phyloP scores from a whole-genome alignment of 2,113 vertebrate genomes.

The Lagopus leucura region DNA sequence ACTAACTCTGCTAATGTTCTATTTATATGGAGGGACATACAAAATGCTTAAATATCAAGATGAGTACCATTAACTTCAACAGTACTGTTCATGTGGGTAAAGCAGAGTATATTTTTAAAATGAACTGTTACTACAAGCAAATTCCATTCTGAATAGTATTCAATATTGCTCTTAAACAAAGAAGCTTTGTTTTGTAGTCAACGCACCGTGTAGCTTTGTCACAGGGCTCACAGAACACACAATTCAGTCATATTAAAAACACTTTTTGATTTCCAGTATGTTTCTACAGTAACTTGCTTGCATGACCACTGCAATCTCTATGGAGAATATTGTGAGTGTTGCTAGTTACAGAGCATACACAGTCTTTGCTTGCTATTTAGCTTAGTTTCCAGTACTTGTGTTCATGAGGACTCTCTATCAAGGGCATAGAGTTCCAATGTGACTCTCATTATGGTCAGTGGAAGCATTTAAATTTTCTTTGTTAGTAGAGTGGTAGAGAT shows the following conservation, averaged over 20 bases:
- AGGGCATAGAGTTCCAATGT: background rate
- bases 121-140: background rate
- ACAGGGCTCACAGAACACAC: background rate
- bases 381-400: slow-evolving; percentile 2
- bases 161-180: background rate
- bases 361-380: background rate
- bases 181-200: background rate
- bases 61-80: background rate
- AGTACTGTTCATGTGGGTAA: background rate
- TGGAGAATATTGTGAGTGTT: background rate
- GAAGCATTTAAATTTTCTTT: background rate
- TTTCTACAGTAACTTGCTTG: background rate
- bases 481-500: background rate
- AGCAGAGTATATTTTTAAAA: background rate
- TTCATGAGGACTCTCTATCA: slow-evolving; percentile 1
- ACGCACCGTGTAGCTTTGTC: background rate
- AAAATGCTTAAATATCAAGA: background rate
- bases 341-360: background rate
- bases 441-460: background rate
- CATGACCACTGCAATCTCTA: background rate
- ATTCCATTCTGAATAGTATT: background rate
- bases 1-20: background rate
- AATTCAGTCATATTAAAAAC: background rate
- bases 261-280: background rate
- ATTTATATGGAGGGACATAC: background rate